Base-by-base conservation (phyloP, 1,140 invertebrate species). In the Holotrichia oblita region DNA sequence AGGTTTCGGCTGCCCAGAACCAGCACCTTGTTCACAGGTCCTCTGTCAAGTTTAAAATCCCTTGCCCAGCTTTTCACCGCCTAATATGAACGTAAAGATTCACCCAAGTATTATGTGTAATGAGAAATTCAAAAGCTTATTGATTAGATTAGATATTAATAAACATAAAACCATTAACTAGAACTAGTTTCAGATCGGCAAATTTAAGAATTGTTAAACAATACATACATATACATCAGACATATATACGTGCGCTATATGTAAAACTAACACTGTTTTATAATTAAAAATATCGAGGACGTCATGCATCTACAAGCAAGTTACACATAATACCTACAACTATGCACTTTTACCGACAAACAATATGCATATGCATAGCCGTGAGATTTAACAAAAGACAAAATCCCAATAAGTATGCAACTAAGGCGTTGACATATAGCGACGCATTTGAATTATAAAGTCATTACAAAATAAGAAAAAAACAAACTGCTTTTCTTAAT, bases 361-460 rank as follows among this genome's bases (percentile, higher is more conserved):
- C 9, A 9, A 69, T 22, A 69, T 69, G 27, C 22, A 69, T 34
- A 69, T 34, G 22, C 27, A 69, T 27, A 7, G 27, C 61, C 14
- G 17, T 34, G 6, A 34, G 61, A 69, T 69, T 34, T 69, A 27
- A 34, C 17, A 69, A 10, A 69, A 69, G 27, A 14, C 61, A 10
- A 69, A 69, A 27, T 69, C 20, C 22, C 10, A 24, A 69, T 34
- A 69, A 24, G 61, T 69, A 69, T 69, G 20, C 61, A 69, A 27
- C 17, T 27, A 34, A 69, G 27, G 61, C 61, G 61, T 69, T 27
- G 61, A 69, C 61, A 34, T 34, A 55, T 14, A 10, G 61, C 61
- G 27, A 69, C 22, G 61, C 61, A 69, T 69, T 69, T 69, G 61
- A 69, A 69, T 69, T 69, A 69, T 69, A 69, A 27, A 6, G 22